Evolutionary conservation across 2,113 vertebrate species (phyloP).

Genomic region (Pelmatolapia mariae): DNA sequence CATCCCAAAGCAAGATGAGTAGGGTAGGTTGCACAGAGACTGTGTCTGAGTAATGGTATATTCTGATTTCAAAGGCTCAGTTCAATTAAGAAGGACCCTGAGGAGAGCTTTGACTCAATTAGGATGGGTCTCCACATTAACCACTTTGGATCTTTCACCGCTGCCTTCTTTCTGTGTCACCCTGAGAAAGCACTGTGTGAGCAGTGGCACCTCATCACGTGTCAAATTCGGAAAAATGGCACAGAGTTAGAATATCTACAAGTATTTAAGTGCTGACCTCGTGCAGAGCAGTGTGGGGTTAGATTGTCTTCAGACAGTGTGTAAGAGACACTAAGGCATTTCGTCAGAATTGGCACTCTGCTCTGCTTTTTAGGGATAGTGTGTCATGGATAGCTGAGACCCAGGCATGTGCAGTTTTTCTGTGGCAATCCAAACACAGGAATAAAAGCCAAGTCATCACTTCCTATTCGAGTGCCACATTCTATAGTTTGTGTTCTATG

Average conservation of each 20-base stretch:
- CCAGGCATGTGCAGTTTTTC: constrained; percentile 29
- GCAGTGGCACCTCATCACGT: neutral
- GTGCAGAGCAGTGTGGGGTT: neutral
- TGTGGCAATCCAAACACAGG: constrained; percentile 33
- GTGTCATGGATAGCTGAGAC: constrained; percentile 23
- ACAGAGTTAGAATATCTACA: neutral
- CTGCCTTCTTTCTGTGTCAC: neutral
- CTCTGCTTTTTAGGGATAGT: constrained; percentile 11
- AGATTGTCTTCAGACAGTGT: neutral
- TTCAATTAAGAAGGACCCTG: constrained; percentile 58
- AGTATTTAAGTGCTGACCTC: neutral
- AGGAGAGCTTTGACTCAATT: constrained; percentile 59
- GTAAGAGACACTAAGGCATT: neutral
- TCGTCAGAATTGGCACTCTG: neutral
- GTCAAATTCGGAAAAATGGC: neutral
- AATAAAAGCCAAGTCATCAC: constrained; percentile 48
- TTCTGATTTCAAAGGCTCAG: constrained; percentile 53
- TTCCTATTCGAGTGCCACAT: constrained; percentile 35
- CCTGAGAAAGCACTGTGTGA: neutral
- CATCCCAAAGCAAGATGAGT: neutral
- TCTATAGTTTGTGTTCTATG: neutral
- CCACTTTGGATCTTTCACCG: constrained; percentile 36
- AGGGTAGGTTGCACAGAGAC: constrained; percentile 27
- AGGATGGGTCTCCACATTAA: constrained; percentile 57
- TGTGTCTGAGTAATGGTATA: constrained; percentile 51